phyloP scores from a whole-genome alignment of 2,888 invertebrate genomes.

The Erebia palarica region DNA sequence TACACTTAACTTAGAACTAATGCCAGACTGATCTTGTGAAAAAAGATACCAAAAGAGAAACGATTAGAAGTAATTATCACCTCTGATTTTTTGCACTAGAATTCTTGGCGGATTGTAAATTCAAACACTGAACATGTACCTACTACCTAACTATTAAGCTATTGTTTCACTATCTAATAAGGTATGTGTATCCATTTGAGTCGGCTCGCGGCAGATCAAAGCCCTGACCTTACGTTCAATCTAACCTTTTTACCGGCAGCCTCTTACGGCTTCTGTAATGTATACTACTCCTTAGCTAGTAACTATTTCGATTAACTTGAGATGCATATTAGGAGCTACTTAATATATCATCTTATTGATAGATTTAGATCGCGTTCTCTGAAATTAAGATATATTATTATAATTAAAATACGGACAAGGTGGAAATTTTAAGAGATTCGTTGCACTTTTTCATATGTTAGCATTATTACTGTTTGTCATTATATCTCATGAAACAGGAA shows the following conservation, averaged over 20 bases:
- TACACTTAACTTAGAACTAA: no score
- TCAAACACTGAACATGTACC: background rate
- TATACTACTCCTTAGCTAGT: constrained; percentile 16
- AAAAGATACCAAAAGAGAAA: no score
- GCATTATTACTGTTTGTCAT: no score
- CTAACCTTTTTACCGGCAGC: constrained; percentile 26
- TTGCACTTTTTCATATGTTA: no score
- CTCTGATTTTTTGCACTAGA: no score
- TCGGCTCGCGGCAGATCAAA: constrained; percentile 26
- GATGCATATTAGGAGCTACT: constrained; percentile 5
- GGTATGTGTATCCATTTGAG: constrained; percentile 9
- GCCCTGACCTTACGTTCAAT: constrained; percentile 26
- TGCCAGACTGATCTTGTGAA: no score
- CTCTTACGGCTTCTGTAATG: constrained; percentile 32
- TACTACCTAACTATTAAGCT: no score
- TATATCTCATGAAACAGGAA: no score
- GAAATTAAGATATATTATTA: background rate
- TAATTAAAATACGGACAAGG: background rate
- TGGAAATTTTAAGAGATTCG: background rate
- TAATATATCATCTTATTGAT: constrained; percentile 8
- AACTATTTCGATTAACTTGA: constrained; percentile 17
- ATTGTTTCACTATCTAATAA: constrained; percentile 17
- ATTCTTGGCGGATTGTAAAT: background rate
- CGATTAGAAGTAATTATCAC: no score
- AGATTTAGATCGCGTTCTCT: background rate